These are phyloP conservation scores for Danio choprae DNA, from an alignment of 2,797 vertebrate genomes.

Conservation along the genomic window DNA sequence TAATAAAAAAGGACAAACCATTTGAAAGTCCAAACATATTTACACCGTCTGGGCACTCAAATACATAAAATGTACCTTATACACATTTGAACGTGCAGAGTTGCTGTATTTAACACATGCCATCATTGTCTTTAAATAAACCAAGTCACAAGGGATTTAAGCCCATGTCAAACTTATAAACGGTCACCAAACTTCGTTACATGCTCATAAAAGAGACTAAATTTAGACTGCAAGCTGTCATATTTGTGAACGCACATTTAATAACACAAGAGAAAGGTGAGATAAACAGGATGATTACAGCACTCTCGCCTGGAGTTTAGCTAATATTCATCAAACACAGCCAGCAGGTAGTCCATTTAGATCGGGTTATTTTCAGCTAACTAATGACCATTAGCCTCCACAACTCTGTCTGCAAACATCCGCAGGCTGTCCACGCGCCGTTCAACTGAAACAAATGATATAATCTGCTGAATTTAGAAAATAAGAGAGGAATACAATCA, in stretches of 20 bases:
- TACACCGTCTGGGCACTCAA: too few relatives aligned
- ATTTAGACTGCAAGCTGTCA: conserved; percentile 48
- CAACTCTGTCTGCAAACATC: conserved; percentile 71
- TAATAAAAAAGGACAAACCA: too few relatives aligned
- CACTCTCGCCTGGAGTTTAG: conserved; percentile 2
- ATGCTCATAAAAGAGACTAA: conserved; percentile 46
- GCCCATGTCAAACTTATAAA: background rate
- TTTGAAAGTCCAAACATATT: too few relatives aligned
- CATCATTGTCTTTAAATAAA: too few relatives aligned
- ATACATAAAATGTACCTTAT: too few relatives aligned
- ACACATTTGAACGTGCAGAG: too few relatives aligned
- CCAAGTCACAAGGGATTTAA: background rate
- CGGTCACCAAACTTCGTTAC: background rate
- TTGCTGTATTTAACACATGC: too few relatives aligned
- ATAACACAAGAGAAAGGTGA: conserved; percentile 24
- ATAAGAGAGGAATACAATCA: background rate
- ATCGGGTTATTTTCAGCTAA: conserved; percentile 78
- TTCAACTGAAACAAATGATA: conserved; percentile 23
- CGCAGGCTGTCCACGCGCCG: conserved; percentile 54
- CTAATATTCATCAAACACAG: conserved; percentile 72
- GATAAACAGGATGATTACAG: conserved; percentile 50
- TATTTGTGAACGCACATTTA: conserved; percentile 42
- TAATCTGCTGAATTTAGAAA: conserved; percentile 13
- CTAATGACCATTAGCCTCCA: conserved; percentile 76
- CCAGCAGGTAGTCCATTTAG: conserved; percentile 69